phyloP scores from a whole-genome alignment of 1,140 invertebrate species.

The Pararge aegeria region DNA sequence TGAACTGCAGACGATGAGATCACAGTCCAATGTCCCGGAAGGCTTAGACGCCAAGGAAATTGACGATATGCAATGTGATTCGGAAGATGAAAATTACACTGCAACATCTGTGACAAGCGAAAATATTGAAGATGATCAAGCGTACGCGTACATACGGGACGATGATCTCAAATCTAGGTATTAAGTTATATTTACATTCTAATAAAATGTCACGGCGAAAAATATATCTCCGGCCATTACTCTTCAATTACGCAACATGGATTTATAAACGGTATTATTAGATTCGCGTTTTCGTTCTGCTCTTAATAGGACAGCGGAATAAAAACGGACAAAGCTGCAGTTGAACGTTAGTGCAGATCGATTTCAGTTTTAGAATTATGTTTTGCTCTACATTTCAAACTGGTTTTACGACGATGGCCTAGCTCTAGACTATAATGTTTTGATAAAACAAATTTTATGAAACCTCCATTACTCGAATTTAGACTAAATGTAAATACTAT shows the following conservation, averaged over 20 bases:
- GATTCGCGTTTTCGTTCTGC: not conserved
- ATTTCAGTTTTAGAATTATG: not conserved
- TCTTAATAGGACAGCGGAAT: not conserved
- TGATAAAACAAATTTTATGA: not conserved
- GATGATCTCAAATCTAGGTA: slow-evolving; percentile 74
- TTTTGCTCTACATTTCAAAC: not conserved
- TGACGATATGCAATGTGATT: slow-evolving; percentile 47
- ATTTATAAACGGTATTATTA: not conserved
- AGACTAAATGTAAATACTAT: too few species aligned
- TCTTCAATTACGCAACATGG: not conserved
- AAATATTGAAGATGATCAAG: slow-evolving; percentile 60
- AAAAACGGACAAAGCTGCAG: not conserved
- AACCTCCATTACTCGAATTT: too few species aligned
- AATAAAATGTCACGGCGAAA: not conserved
- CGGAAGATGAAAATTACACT: slow-evolving; percentile 55
- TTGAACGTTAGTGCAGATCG: not conserved
- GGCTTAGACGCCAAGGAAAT: slow-evolving; percentile 47
- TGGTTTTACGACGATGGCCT: not conserved
- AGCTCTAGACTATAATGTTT: not conserved
- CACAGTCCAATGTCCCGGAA: slow-evolving; percentile 61
- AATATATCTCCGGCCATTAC: not conserved
- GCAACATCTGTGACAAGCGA: slow-evolving; percentile 59
- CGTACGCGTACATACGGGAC: slow-evolving; percentile 68
- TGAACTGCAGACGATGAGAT: slow-evolving; percentile 80
- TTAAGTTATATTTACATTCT: slow-evolving; percentile 2